phyloP scores from a whole-genome alignment of 2,888 invertebrate species.

The Poecilus cupreus region DNA sequence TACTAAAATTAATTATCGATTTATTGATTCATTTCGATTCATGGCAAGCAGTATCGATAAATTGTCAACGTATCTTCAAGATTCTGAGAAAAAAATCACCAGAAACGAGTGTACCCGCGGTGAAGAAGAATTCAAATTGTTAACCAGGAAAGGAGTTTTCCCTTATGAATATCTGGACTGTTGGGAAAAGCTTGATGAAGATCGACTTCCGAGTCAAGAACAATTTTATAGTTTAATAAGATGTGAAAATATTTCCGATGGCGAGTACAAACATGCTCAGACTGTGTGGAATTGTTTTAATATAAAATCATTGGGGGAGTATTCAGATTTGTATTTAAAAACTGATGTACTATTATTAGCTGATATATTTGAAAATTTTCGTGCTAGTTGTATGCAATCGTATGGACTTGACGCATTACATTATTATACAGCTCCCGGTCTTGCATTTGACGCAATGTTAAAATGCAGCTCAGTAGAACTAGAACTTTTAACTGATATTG shows the following conservation, averaged over 20 bases:
- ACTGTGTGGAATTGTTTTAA: slow-evolving; percentile 65
- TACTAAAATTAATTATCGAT: slow-evolving; percentile 23
- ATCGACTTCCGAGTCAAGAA: slow-evolving; percentile 58
- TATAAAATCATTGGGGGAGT: slow-evolving; percentile 64
- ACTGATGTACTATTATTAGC: slow-evolving; percentile 66
- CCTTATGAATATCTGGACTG: slow-evolving; percentile 66
- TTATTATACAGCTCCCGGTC: slow-evolving; percentile 66
- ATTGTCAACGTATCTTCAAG: slow-evolving; percentile 62
- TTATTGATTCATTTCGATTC: slow-evolving; percentile 62
- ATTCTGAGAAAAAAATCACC: slow-evolving; percentile 58
- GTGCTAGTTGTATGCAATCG: slow-evolving; percentile 62
- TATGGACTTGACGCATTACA: slow-evolving; percentile 66
- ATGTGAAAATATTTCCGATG: slow-evolving; percentile 58
- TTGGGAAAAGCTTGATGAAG: slow-evolving; percentile 60
- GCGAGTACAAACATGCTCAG: slow-evolving; percentile 64
- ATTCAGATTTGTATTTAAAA: slow-evolving; percentile 65
- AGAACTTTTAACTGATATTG: slow-evolving; percentile 65
- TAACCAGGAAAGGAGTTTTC: slow-evolving; percentile 66
- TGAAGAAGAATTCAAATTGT: slow-evolving; percentile 60
- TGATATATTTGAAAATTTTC: slow-evolving; percentile 68
- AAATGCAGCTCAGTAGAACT: slow-evolving; percentile 65
- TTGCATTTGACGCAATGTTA: slow-evolving; percentile 67
- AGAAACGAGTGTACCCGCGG: slow-evolving; percentile 42
- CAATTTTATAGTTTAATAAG: slow-evolving; percentile 63
- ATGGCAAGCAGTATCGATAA: slow-evolving; percentile 63